phyloP scores from a whole-genome alignment of 2,797 vertebrate genomes.

The Todus mexicanus region DNA sequence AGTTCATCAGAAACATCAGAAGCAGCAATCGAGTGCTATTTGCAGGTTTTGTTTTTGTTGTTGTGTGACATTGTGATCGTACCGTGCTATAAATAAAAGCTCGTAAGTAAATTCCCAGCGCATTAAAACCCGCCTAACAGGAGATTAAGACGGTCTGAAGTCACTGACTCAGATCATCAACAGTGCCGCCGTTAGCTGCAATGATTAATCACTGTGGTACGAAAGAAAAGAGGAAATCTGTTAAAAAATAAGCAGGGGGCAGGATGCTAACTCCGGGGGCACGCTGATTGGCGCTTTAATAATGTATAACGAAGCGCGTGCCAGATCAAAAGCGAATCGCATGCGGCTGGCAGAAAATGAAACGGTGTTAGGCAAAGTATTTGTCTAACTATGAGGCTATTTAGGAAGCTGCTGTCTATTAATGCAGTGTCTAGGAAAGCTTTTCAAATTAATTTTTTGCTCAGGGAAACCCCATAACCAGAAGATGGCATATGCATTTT shows the following conservation, averaged over 20 bases:
- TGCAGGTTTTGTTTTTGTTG: constrained; percentile 28
- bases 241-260: constrained; percentile 69
- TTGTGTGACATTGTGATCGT: constrained; percentile 2
- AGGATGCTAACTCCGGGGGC: constrained; percentile 62
- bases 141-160: constrained; percentile 56
- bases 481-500: neutral
- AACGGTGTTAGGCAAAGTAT: constrained; percentile 61
- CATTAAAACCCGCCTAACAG: constrained; percentile 50
- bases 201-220: constrained; percentile 73
- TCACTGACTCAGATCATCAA: constrained; percentile 68
- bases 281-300: constrained; percentile 68
- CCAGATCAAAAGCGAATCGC: constrained; percentile 71
- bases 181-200: constrained; percentile 28
- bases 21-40: constrained; percentile 5
- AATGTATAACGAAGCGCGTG: constrained; percentile 66
- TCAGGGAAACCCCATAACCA: constrained; percentile 15
- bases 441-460: constrained; percentile 42
- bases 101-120: constrained; percentile 45
- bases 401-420: constrained; percentile 55
- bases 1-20: constrained; percentile 20
- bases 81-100: constrained; percentile 60
- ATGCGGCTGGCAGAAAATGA: constrained; percentile 54
- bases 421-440: constrained; percentile 44
- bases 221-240: constrained; percentile 70
- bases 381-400: constrained; percentile 60